Base-by-base conservation (phyloP, 1,140 invertebrate species). In the Chymomyza costata region DNA sequence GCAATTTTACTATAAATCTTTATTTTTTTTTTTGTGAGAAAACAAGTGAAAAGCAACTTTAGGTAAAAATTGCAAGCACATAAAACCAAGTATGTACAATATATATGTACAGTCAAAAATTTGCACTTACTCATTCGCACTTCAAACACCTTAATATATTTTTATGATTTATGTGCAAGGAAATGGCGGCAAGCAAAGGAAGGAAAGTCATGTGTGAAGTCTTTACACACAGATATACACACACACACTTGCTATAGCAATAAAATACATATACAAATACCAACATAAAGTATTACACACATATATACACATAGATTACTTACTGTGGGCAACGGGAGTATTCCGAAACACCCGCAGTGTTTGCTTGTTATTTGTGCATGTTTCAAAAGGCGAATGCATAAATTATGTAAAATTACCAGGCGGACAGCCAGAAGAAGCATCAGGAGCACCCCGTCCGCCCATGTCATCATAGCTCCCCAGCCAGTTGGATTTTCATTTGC, bases 381-480 rank as follows among this genome's bases (percentile, higher is more conserved):
- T 51, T 58, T 43, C 56, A 66, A 58, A 49, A 49, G 66, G 67
- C 55, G 56, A 70, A 73, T 74, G 70, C 70, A 74, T 74, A 76
- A 74, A 76, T 74, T 74, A 76, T 74, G 66, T 69, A 53, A 65
- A 76, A 74, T 74, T 69, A 69, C 57, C 55, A 60, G 25, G 30
- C 41, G 18, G 37, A 25, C 25, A 32, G 16, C 46, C 30, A 31
- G 37, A 21, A 17, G 7, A 34, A 8, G 18, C 32, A 11, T 30
- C 11, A 10, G 21, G 47, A 35, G 31, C 31, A 13, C 16, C 13
- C 30, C 25, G 6, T 6, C 57, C 25, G 64, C 13, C 6, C 30
- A 3, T 6, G 15, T 17, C 28, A 10, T 17, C 17, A 6, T 7
- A 17, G 32, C 15, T 14, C 34, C 2, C 19, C 6, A 31, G 7